These are phyloP conservation scores for Epizoanthus stellaris DNA, from an alignment of 92 coral and sea anemone species.

Conservation along the genomic window DNA sequence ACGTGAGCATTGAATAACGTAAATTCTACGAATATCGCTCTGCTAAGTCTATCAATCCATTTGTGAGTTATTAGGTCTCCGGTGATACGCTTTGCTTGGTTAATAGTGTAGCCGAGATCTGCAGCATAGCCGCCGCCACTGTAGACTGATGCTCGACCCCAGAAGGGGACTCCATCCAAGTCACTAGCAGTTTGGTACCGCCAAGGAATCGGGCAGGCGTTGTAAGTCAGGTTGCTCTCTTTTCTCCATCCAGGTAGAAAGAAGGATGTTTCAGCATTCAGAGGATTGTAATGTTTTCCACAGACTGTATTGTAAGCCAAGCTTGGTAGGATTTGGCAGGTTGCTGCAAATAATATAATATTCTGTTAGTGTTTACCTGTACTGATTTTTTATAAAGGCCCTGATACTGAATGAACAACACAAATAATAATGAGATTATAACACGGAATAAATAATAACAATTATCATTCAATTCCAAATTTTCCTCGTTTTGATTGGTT, in stretches of 20 bases:
- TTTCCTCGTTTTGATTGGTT: no score
- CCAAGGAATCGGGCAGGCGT: constrained; percentile 50
- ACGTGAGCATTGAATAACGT: constrained; percentile 54
- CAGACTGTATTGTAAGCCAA: constrained; percentile 22
- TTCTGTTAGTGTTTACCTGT: no score
- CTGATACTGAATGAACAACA: no score
- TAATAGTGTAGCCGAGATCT: constrained; percentile 46
- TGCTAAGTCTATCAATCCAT: constrained; percentile 44
- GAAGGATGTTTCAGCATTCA: constrained; percentile 51
- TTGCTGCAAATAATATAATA: not conserved
- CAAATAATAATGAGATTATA: no score
- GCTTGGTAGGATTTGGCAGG: constrained; percentile 2
- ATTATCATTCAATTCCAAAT: no score
- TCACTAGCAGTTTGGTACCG: constrained; percentile 33
- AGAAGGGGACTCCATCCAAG: constrained; percentile 42
- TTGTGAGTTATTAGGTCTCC: constrained; percentile 26
- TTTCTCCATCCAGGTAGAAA: constrained; percentile 65
- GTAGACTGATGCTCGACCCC: constrained; percentile 35
- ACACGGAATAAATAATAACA: no score
- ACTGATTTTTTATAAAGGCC: no score
- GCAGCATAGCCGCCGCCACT: constrained; percentile 57
- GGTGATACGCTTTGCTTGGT: constrained; percentile 33
- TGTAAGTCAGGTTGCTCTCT: constrained; percentile 12
- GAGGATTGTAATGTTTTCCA: constrained; percentile 43
- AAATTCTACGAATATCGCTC: constrained; percentile 49